Evolutionary conservation across 2,888 invertebrate species (phyloP).

Genomic region (Candidula unifasciata): DNA sequence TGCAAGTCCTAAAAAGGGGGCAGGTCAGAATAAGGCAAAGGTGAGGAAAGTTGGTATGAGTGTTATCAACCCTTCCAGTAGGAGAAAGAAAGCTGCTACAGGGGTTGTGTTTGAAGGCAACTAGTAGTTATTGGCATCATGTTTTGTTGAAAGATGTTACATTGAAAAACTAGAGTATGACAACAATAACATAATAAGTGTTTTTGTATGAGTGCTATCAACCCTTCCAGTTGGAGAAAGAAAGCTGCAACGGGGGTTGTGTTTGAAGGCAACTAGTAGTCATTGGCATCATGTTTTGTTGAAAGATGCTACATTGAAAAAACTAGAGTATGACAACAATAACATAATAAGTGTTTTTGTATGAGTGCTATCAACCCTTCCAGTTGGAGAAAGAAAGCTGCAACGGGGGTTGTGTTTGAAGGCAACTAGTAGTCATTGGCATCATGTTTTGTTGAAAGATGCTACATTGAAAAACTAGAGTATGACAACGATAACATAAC

Average conservation of each 20-base stretch:
- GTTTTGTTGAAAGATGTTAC: background rate
- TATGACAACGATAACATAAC: background rate
- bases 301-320: too few species aligned
- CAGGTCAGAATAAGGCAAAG: conserved; percentile 62
- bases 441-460: background rate
- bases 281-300: background rate
- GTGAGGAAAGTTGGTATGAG: conserved; percentile 74
- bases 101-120: conserved; percentile 72
- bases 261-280: conserved; percentile 61
- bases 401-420: conserved; percentile 73
- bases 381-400: conserved; percentile 73
- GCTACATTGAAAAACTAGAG: too few species aligned
- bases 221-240: conserved; percentile 73
- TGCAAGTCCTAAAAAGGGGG: conserved; percentile 66
- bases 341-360: conserved; percentile 59
- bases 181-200: too few species aligned
- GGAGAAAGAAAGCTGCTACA: conserved; percentile 72
- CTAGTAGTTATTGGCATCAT: background rate
- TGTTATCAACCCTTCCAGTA: conserved; percentile 73
- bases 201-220: conserved; percentile 75
- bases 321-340: too few species aligned
- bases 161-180: too few species aligned
- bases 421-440: background rate
- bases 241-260: conserved; percentile 74
- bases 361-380: conserved; percentile 76